phyloP scores from a whole-genome alignment of 1,140 invertebrate genomes.

The Lordiphosa clarofinis region DNA sequence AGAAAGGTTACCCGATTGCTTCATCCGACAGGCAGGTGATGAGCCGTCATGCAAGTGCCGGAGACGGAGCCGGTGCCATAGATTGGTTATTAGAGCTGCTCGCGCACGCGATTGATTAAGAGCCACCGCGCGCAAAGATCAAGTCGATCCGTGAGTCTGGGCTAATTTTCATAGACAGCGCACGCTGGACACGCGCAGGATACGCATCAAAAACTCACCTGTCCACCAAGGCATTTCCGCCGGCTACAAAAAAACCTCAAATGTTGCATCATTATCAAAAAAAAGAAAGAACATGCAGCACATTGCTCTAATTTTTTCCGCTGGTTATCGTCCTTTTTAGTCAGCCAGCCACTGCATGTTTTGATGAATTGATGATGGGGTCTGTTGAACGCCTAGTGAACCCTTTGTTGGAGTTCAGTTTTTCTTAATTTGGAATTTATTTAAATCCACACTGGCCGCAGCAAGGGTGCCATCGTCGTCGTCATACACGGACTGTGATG shows the following conservation, averaged over 20 bases:
- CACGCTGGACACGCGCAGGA: slow-evolving; percentile 63
- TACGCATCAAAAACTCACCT: slow-evolving; percentile 58
- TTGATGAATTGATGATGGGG: slow-evolving; percentile 79
- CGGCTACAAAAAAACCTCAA: slow-evolving; percentile 67
- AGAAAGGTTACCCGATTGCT: slow-evolving; percentile 60
- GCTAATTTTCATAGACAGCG: slow-evolving; percentile 66
- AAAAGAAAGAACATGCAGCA: slow-evolving; percentile 37
- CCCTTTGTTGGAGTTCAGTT: slow-evolving; percentile 42
- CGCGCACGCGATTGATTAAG: slow-evolving; percentile 69
- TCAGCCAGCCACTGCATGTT: slow-evolving; percentile 35
- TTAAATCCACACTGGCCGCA: slow-evolving; percentile 58
- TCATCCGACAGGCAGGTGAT: slow-evolving; percentile 77
- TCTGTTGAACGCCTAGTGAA: slow-evolving; percentile 51
- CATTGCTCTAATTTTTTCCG: slow-evolving; percentile 77
- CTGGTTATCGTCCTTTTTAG: slow-evolving; percentile 70
- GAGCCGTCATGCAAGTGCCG: slow-evolving; percentile 60
- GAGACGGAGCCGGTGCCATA: slow-evolving; percentile 22
- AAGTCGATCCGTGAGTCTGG: slow-evolving; percentile 17
- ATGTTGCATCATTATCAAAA: slow-evolving; percentile 73
- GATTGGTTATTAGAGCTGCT: slow-evolving; percentile 63
- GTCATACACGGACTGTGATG: slow-evolving; percentile 4
- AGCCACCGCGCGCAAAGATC: slow-evolving; percentile 24
- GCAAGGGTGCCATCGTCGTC: slow-evolving; percentile 32
- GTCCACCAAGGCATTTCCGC: slow-evolving; percentile 60
- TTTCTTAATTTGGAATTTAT: slow-evolving; percentile 79